A percentile compares a stretch with the other conserved stretches of the same genome.
These are phyloP conservation scores for Motacilla alba DNA, from an alignment of 2,113 vertebrate species.

Conservation along the genomic window DNA sequence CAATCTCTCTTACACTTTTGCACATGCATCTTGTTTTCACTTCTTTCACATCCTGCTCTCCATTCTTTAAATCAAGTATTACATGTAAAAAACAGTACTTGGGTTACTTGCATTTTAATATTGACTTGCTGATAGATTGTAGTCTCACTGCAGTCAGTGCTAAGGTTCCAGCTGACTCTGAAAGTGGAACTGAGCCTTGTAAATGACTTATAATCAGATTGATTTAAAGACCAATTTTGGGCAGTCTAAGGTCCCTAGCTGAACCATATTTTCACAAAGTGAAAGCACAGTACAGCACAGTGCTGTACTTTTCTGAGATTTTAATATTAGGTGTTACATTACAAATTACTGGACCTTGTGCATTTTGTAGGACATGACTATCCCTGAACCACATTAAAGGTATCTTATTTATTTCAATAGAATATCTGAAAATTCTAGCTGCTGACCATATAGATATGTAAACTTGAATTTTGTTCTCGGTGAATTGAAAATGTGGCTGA, in stretches of 20 bases:
- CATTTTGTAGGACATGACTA: background rate
- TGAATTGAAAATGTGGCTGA: background rate
- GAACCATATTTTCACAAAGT: background rate
- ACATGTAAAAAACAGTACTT: background rate
- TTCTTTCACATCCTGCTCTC: background rate
- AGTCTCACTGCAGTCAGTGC: background rate
- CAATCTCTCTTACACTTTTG: background rate
- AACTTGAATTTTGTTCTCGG: background rate
- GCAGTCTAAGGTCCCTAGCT: background rate
- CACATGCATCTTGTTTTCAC: accelerated
- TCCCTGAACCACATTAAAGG: background rate
- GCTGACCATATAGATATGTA: background rate
- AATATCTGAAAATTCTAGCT: background rate
- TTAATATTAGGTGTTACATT: background rate
- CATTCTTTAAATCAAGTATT: background rate
- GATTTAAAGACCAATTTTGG: background rate
- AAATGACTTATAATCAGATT: background rate
- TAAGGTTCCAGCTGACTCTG: background rate
- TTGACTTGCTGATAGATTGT: background rate
- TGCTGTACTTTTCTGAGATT: background rate
- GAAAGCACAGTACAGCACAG: background rate
- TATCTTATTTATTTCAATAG: background rate
- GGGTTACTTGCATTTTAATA: background rate
- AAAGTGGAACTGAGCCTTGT: background rate
- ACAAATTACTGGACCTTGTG: background rate